Conservation (phyloP, 1,140 invertebrate species). For the Charaxes varanes region DNA sequence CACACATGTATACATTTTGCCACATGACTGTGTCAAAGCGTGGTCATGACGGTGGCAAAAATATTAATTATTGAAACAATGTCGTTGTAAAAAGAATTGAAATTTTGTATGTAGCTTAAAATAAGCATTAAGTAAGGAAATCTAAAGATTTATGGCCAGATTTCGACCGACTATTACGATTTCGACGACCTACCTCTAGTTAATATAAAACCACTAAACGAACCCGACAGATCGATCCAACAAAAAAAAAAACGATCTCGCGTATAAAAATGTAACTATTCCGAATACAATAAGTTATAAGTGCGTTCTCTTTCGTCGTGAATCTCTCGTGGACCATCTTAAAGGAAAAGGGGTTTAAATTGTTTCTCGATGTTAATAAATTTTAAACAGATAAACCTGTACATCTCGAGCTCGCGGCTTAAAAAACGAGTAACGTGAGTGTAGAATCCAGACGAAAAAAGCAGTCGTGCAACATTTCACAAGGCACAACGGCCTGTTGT, state of each 20-base stretch:
- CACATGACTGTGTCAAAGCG: too few relatives aligned
- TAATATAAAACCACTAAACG: neutral
- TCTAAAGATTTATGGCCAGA: too few relatives aligned
- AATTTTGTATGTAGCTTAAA: too few relatives aligned
- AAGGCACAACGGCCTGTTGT: constrained; percentile 67
- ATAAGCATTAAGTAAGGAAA: too few relatives aligned
- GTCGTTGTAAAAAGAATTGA: too few relatives aligned
- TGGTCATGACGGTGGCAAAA: too few relatives aligned
- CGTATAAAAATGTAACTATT: neutral
- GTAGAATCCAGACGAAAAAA: constrained; percentile 73
- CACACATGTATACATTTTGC: too few relatives aligned
- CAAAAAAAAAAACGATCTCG: neutral
- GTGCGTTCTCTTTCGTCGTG: constrained; percentile 59
- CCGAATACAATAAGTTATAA: constrained; percentile 50
- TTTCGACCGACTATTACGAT: too few relatives aligned
- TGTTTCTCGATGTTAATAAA: constrained; percentile 73
- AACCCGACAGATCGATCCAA: neutral
- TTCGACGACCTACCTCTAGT: too few relatives aligned
- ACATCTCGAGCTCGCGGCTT: constrained; percentile 68
- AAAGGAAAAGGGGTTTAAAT: constrained; percentile 69
- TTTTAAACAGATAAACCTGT: constrained; percentile 73
- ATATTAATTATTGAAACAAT: too few relatives aligned
- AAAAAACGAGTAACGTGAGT: constrained; percentile 70
- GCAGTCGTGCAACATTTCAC: constrained; percentile 73
- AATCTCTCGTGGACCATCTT: constrained; percentile 58